Percentiles rank a stretch among this genome's conserved stretches.
Conservation (phyloP, 35 echinoderm and acorn worm genomes). For the Heliocidaris tuberculata region DNA sequence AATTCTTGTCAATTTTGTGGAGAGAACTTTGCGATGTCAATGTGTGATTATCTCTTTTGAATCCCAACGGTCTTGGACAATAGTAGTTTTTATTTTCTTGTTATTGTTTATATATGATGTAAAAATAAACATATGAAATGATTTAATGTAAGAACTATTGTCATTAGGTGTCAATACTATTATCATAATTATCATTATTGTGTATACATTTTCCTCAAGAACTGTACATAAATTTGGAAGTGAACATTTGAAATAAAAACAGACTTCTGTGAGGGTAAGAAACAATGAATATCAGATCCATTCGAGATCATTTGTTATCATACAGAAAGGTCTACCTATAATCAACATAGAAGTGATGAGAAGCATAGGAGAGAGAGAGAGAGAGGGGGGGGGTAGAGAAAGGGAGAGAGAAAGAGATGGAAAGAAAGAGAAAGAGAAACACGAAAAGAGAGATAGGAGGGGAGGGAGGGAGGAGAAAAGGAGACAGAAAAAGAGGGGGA, state of each 20-base stretch:
- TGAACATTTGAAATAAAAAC: slow-evolving; percentile 51
- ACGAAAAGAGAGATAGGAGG: not conserved
- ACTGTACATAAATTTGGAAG: slow-evolving; percentile 51
- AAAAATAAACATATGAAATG: not conserved
- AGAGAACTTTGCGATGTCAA: not conserved
- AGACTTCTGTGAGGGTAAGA: slow-evolving; percentile 34
- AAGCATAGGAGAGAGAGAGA: not conserved
- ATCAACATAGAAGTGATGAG: too few species aligned
- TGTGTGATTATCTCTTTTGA: slow-evolving; percentile 30
- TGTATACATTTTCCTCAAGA: slow-evolving; percentile 49
- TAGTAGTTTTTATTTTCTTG: slow-evolving; percentile 29
- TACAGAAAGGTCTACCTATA: too few species aligned
- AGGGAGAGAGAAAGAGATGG: not conserved
- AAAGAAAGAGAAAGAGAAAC: not conserved
- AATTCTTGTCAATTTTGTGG: slow-evolving; percentile 18
- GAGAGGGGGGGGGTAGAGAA: not conserved
- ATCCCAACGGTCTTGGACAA: slow-evolving; percentile 38
- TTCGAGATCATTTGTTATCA: too few species aligned
- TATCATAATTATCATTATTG: slow-evolving; percentile 45
- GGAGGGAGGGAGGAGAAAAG: not conserved
- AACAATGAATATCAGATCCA: not conserved
- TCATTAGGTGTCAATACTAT: slow-evolving; percentile 36
- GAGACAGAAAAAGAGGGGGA: not conserved
- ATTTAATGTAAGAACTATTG: slow-evolving; percentile 35
- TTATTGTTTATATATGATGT: slow-evolving; percentile 11